Evolutionary conservation across 2,888 invertebrate genomes (phyloP), one percentile per base, ranked within the genome.

Genomic region (Tiliacea aurago): DNA sequence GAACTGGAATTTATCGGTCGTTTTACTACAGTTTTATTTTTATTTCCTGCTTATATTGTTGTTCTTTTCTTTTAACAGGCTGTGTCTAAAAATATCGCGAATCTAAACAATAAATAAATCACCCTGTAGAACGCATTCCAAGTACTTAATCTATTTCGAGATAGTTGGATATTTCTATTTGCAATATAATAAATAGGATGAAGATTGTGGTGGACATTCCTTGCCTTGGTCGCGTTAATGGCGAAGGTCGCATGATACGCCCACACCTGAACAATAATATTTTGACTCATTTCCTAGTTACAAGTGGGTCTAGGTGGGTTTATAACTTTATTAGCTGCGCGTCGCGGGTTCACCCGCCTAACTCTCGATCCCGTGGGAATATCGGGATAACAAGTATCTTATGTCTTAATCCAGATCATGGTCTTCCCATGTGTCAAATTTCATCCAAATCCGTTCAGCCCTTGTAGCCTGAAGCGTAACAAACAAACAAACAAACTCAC

Each of bases 231-330:
- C 85, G 87, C 89, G 87, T 79, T 84, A 84, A 76, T 75, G 43
- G 55, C 83, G 94, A 95, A 94, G 94, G 95, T 91, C 90, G 81
- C 56, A 62, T 80, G 71, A 84, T 81, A 87, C 94, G 87, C 94
- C 94, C 90, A 94, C 95, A 68, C 74, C 70, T 73, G 77, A 88
- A 91, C 89, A 90, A 91, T 90, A 90, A 91, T 91, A 90, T 91
- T 91, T 92, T 89, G 89, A 90, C 82, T 91, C 90, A 90, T 91
- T 94, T 93, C 93, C 93, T 94, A 70, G 78, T 85, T 15, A n/a
- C 85, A 89, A 88, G 78, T 88, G 84, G 89, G 87, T 91, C 89
- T 91, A 88, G 88, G 76, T 76, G 62, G 72, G 51, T 41, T 61
- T 82, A 53, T 47, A 69, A 71, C 53, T 76, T 59, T 75, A 68